Evolutionary conservation across 1,140 invertebrate genomes (phyloP).

Genomic region (Zaprionus gabonicus): DNA sequence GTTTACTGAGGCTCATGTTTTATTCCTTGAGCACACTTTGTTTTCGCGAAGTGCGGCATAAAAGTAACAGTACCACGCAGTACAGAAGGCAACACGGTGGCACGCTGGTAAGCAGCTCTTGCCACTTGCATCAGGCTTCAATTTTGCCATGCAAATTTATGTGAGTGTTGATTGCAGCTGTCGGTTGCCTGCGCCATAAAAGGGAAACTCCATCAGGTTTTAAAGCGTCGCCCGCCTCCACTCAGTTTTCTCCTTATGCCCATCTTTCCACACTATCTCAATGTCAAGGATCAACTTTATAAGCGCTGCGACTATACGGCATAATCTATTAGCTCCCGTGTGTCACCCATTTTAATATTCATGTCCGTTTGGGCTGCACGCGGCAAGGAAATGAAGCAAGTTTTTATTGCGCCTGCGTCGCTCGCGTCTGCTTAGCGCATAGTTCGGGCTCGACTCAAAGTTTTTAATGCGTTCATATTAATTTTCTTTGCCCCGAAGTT

Average conservation of each 20-base stretch:
- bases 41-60: conserved; percentile 61
- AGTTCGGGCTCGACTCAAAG: conserved; percentile 44
- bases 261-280: conserved; percentile 22
- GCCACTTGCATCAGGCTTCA: conserved; percentile 59
- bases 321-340: conserved; percentile 68
- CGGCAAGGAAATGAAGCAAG: conserved; percentile 42
- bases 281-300: conserved; percentile 40
- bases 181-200: conserved; percentile 38
- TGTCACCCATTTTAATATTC: conserved; percentile 58
- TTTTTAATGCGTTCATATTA: conserved; percentile 73
- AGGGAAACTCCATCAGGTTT: conserved; percentile 37
- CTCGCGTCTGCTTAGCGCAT: conserved; percentile 32
- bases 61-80: conserved; percentile 43
- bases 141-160: conserved; percentile 79
- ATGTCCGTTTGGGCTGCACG: conserved; percentile 35
- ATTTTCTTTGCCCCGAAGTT: conserved; percentile 61
- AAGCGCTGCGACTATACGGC: conserved; percentile 37
- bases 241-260: background rate
- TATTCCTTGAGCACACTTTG: conserved; percentile 72
- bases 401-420: conserved; percentile 34
- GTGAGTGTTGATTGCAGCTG: conserved; percentile 79
- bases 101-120: conserved; percentile 19
- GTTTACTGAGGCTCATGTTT: conserved; percentile 61
- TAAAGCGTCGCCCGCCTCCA: conserved; percentile 7
- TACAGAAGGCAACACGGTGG: conserved; percentile 4